Evolutionary conservation across 2,797 vertebrate genomes (phyloP), one percentile per base, ranked within the genome.

Genomic region (Loris lydekkerianus): DNA sequence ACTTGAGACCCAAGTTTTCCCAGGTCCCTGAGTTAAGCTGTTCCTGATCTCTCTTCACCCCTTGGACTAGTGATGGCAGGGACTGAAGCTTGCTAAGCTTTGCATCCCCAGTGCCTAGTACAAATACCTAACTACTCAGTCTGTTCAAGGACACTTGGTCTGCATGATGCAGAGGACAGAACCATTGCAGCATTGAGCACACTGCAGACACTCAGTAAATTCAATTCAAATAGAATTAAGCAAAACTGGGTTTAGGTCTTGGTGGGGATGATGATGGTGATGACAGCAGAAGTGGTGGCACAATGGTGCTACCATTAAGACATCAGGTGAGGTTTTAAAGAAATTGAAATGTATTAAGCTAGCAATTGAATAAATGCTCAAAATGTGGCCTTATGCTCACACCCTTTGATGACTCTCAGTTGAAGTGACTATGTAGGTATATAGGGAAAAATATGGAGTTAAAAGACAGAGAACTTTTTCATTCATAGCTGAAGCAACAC

Each of bases 341-440:
- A 77, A 73, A 13, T 10, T 60, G 29, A 43, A 29, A 65, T 49
- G 7, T 61, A 10, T n/a, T 63, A 37, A 53, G 13, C 9, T 4
- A 85, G 53, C 49, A 85, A 46, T 11, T 56, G 40, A 94, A 73
- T 86, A 70, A 78, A 91, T 43, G 5, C 29, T 82, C n/a, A 86
- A 60, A 95, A 17, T 58, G 31, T 72, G 34, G 10, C 1, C 29
- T 21, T 60, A 40, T 86, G 20, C n/a, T 84, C 10, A 34, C 4
- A 88, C 0, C 18, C 6, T 4, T 43, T 81, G 37, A 31, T 65
- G 25, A 3, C 25, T 70, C 17, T 72, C 27, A 43, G n/a, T 0
- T 25, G 69, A 83, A 10, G 17, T 11, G 27, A 56, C 18, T n/a
- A n/a, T 17, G 3, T 34, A 2, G n/a, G 14, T 60, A n/a, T 13